phyloP scores from a whole-genome alignment of 2,888 invertebrate species.

The Thymelicus sylvestris region DNA sequence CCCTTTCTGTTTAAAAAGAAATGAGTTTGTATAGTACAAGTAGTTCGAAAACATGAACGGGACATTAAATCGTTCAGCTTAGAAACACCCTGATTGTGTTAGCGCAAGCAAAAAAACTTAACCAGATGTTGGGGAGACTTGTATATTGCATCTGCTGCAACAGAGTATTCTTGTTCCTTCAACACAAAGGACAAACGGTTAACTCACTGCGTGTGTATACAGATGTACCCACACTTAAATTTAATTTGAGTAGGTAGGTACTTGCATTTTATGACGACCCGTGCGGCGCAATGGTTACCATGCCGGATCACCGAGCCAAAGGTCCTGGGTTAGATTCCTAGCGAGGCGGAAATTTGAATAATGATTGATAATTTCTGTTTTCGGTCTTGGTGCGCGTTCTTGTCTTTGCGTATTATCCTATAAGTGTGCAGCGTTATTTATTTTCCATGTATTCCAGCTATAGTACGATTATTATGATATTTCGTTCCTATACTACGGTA shows the following conservation, averaged over 20 bases:
- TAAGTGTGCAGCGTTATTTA: background rate
- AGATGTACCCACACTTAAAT: background rate
- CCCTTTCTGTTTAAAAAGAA: no score
- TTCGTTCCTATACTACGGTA: background rate
- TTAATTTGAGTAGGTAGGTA: background rate
- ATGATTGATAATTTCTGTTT: no score
- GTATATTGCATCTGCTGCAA: slow-evolving; percentile 80
- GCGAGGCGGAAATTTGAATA: no score
- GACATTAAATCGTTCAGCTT: slow-evolving; percentile 43
- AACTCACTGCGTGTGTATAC: slow-evolving; percentile 22
- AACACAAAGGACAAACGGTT: slow-evolving; percentile 55
- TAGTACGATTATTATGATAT: background rate
- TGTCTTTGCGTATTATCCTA: no score
- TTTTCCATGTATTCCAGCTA: background rate
- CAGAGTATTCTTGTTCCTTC: slow-evolving; percentile 70
- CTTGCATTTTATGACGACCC: no score
- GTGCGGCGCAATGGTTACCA: no score
- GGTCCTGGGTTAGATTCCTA: no score
- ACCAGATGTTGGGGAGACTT: slow-evolving; percentile 75
- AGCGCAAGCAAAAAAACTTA: slow-evolving; percentile 76
- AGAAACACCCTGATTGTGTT: slow-evolving; percentile 54
- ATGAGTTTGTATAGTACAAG: no score
- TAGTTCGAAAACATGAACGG: background rate
- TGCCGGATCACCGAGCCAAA: no score
- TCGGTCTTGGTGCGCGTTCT: no score